Evolutionary conservation across 2,888 invertebrate genomes (phyloP).

Genomic region (Tetragonula carbonaria): DNA sequence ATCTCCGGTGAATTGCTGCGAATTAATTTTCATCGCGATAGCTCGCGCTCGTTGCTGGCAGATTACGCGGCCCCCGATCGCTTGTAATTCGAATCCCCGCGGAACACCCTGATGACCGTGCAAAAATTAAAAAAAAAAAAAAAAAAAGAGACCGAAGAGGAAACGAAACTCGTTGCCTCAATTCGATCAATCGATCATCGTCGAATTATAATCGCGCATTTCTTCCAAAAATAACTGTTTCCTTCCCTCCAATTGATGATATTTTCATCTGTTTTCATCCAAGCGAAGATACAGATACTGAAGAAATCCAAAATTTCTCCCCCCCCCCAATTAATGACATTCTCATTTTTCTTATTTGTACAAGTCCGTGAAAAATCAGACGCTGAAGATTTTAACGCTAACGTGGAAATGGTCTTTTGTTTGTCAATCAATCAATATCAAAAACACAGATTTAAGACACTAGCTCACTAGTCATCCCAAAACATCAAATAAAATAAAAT

Average conservation of each 20-base stretch:
- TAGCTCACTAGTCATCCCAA: not conserved
- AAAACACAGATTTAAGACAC: not conserved
- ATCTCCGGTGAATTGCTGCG: conserved; percentile 53
- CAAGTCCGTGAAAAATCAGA: not conserved
- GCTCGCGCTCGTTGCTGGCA: conserved; percentile 36
- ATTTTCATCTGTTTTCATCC: too few species aligned
- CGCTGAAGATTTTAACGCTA: too few species aligned
- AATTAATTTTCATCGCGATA: conserved; percentile 60
- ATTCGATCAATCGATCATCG: conserved; percentile 1
- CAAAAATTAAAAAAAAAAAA: conserved; percentile 47
- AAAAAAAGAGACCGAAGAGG: not conserved
- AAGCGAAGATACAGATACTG: too few species aligned
- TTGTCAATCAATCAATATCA: not conserved
- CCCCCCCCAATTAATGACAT: too few species aligned
- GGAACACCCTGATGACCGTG: conserved; percentile 8
- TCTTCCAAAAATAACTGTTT: too few species aligned
- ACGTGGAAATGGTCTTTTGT: not conserved
- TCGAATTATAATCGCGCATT: not conserved
- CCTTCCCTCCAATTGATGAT: too few species aligned
- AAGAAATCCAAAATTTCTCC: too few species aligned
- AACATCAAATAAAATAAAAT: not conserved
- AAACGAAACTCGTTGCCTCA: conserved; percentile 33
- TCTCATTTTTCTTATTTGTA: not conserved
- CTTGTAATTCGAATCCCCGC: conserved; percentile 49
- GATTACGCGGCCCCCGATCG: conserved; percentile 46